phyloP scores from a whole-genome alignment of 1,140 invertebrate species.

The Acromyrmex charruanus region DNA sequence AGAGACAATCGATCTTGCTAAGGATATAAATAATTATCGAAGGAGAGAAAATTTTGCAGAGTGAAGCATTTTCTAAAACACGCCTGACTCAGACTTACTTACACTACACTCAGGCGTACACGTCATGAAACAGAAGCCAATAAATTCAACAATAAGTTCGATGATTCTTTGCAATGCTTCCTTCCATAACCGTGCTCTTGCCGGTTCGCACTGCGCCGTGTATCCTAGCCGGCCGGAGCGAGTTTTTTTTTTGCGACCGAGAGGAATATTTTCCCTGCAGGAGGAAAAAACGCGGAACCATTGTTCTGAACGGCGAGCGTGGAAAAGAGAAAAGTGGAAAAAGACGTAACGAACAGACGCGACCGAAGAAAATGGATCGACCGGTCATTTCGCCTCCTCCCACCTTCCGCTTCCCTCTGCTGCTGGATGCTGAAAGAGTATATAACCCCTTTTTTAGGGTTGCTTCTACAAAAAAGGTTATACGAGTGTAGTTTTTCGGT shows the following conservation, averaged over 20 bases:
- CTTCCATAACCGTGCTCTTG: slow-evolving; percentile 25
- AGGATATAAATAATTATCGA: not conserved
- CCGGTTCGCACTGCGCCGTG: not conserved
- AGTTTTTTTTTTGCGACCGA: slow-evolving; percentile 43
- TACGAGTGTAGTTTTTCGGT: not conserved
- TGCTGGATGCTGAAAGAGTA: slow-evolving; percentile 43
- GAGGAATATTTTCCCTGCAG: slow-evolving; percentile 48
- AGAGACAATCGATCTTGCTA: slow-evolving; percentile 23
- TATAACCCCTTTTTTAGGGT: not conserved
- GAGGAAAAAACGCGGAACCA: slow-evolving; percentile 43
- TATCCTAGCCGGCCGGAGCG: slow-evolving; percentile 9
- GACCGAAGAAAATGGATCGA: slow-evolving; percentile 62
- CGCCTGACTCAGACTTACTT: slow-evolving; percentile 7
- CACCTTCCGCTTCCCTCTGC: not conserved
- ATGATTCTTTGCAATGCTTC: slow-evolving; percentile 25
- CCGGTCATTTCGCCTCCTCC: slow-evolving; percentile 43
- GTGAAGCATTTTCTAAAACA: not conserved
- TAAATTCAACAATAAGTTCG: slow-evolving; percentile 16
- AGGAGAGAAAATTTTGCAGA: not conserved
- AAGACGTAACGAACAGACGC: slow-evolving; percentile 63
- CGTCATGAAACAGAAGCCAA: slow-evolving; percentile 14
- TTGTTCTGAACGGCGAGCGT: slow-evolving; percentile 38
- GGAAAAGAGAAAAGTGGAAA: slow-evolving; percentile 58
- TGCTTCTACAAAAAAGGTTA: not conserved
- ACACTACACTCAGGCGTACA: not conserved